A percentile compares a stretch with the other conserved stretches of the same genome.
These are phyloP conservation scores for Philaethria dido DNA, from an alignment of 2,888 invertebrate species.

Conservation along the genomic window DNA sequence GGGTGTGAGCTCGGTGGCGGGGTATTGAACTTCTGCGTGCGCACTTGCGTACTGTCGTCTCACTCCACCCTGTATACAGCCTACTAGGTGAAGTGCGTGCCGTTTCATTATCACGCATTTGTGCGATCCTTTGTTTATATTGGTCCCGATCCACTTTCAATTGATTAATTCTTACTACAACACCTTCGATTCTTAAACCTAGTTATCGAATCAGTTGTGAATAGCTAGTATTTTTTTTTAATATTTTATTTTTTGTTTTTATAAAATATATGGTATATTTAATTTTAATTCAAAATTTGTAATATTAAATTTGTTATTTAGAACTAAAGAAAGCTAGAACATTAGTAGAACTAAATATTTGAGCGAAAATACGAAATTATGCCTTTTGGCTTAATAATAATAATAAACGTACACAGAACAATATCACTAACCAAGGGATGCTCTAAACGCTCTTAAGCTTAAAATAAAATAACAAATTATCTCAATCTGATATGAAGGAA, in stretches of 20 bases:
- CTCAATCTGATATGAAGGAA: conserved; percentile 1
- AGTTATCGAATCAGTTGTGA: conserved; percentile 37
- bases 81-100: conserved; percentile 66
- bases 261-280: background rate
- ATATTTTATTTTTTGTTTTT: background rate
- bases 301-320: too few relatives aligned
- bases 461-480: background rate
- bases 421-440: too few relatives aligned
- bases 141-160: conserved; percentile 78
- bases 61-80: conserved; percentile 61
- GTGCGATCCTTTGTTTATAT: conserved; percentile 80
- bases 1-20: conserved; percentile 60
- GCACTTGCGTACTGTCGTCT: conserved; percentile 59
- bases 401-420: background rate
- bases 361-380: too few relatives aligned
- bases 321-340: too few relatives aligned
- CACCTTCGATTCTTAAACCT: conserved; percentile 63
- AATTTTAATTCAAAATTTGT: background rate
- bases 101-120: conserved; percentile 74
- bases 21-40: conserved; percentile 63
- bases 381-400: too few relatives aligned
- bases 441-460: background rate
- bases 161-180: conserved; percentile 76
- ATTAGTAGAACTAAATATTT: too few relatives aligned
- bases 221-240: background rate